phyloP scores from a whole-genome alignment of 2,888 invertebrate species.

The Dryadula phaetusa region DNA sequence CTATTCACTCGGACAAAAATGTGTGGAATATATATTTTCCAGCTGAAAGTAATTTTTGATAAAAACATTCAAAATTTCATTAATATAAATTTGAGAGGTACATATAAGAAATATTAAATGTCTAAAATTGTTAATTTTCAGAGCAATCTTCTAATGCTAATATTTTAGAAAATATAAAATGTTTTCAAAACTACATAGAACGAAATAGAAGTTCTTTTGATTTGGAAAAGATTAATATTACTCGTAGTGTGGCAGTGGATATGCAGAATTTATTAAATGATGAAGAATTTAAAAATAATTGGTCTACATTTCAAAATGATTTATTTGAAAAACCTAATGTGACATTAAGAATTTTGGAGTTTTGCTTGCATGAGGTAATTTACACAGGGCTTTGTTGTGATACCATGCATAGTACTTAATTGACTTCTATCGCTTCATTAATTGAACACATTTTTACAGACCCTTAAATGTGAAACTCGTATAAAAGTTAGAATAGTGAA shows the following conservation, averaged over 20 bases:
- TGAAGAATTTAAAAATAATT: constrained; percentile 80
- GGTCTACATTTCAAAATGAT: constrained; percentile 87
- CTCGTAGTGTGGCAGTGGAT: constrained; percentile 84
- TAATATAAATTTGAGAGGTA: not conserved
- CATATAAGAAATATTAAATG: not conserved
- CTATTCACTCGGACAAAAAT: constrained; percentile 75
- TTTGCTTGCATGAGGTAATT: constrained; percentile 91
- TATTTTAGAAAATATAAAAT: constrained; percentile 40
- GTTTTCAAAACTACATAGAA: constrained; percentile 60
- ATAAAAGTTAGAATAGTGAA: constrained; percentile 72
- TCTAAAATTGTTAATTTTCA: constrained; percentile 44
- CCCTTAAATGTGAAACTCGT: constrained; percentile 73
- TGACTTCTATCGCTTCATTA: constrained; percentile 1
- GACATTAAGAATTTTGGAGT: constrained; percentile 88
- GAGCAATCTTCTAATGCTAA: constrained; percentile 55
- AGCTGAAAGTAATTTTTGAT: constrained; percentile 81
- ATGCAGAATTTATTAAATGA: constrained; percentile 83
- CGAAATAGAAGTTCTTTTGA: constrained; percentile 76
- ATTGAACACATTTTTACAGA: constrained; percentile 51
- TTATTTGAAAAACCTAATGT: constrained; percentile 87
- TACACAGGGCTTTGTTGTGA: not conserved
- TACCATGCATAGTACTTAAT: not conserved
- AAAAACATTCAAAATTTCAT: not conserved
- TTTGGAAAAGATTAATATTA: constrained; percentile 84
- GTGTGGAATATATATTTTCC: constrained; percentile 93